Evolutionary conservation across 2,113 vertebrate genomes (phyloP).

Genomic region (Pampusana beccarii): DNA sequence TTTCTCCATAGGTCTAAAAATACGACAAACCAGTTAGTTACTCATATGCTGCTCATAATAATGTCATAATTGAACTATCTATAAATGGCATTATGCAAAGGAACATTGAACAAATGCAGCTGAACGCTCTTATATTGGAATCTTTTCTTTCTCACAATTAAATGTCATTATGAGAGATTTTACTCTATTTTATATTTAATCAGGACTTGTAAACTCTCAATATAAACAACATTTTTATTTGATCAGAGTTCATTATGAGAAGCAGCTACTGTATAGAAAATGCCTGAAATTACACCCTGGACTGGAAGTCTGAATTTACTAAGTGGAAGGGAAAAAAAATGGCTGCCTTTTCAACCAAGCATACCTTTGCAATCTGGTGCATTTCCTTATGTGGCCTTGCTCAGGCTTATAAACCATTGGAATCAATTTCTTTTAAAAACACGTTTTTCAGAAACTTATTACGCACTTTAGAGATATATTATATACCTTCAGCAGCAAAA

Average conservation of each 20-base stretch:
- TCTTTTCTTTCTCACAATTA: slow-evolving; percentile 81
- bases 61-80: slow-evolving; percentile 79
- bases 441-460: slow-evolving; percentile 90
- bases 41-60: slow-evolving; percentile 74
- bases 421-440: slow-evolving; percentile 98
- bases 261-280: slow-evolving; percentile 74
- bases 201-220: slow-evolving; percentile 80
- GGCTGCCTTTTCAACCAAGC: slow-evolving; percentile 70
- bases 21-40: slow-evolving; percentile 72
- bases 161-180: slow-evolving; percentile 81
- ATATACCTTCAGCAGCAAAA: slow-evolving; percentile 89
- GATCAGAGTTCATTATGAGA: slow-evolving; percentile 79
- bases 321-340: slow-evolving; percentile 62
- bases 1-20: slow-evolving; percentile 78
- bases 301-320: slow-evolving; percentile 70
- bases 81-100: slow-evolving; percentile 78
- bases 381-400: slow-evolving; percentile 78
- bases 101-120: slow-evolving; percentile 74
- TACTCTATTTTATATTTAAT: slow-evolving; percentile 78
- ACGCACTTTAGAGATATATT: slow-evolving; percentile 93
- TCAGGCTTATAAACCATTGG: slow-evolving; percentile 83
- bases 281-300: slow-evolving; percentile 73
- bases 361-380: slow-evolving; percentile 77
- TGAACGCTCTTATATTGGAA: slow-evolving; percentile 75
- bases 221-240: slow-evolving; percentile 81